Evolutionary conservation across 2,888 invertebrate genomes (phyloP).

Genomic region (Tanytarsus gracilentus): DNA sequence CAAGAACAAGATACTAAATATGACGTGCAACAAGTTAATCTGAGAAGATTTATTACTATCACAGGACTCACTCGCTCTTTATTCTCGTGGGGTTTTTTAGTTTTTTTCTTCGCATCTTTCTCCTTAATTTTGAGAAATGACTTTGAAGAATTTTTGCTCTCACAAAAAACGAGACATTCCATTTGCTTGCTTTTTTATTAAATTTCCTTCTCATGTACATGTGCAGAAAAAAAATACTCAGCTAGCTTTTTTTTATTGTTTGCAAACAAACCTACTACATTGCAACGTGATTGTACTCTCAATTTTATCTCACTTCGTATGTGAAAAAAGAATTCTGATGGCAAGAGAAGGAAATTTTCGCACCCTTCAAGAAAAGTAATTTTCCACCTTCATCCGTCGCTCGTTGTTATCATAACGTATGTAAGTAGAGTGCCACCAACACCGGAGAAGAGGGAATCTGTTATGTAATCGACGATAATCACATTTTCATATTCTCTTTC

Average conservation of each 20-base stretch:
- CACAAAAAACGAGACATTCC: background rate
- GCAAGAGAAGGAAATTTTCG: background rate
- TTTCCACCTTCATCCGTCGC: background rate
- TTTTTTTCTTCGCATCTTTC: background rate
- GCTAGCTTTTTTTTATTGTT: slow-evolving; percentile 8
- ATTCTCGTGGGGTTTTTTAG: slow-evolving; percentile 5
- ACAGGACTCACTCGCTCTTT: too few relatives aligned
- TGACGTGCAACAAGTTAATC: slow-evolving; percentile 15
- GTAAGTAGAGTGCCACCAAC: background rate
- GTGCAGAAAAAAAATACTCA: background rate
- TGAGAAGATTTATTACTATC: slow-evolving; percentile 11
- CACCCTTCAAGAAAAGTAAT: background rate
- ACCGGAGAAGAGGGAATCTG: slow-evolving; percentile 10
- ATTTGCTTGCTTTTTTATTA: slow-evolving; percentile 1
- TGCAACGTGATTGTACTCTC: slow-evolving; percentile 21
- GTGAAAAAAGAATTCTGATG: background rate
- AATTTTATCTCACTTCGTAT: slow-evolving; percentile 4
- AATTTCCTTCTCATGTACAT: slow-evolving; percentile 3
- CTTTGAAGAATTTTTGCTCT: background rate
- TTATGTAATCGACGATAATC: slow-evolving; percentile 21
- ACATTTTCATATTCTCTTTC: slow-evolving; percentile 3
- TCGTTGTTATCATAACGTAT: background rate
- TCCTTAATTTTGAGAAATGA: background rate
- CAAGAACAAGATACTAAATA: background rate
- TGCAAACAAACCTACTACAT: slow-evolving; percentile 13